These are phyloP conservation scores for Grantiella picta DNA, from an alignment of 2,113 vertebrate genomes.

Conservation along the genomic window DNA sequence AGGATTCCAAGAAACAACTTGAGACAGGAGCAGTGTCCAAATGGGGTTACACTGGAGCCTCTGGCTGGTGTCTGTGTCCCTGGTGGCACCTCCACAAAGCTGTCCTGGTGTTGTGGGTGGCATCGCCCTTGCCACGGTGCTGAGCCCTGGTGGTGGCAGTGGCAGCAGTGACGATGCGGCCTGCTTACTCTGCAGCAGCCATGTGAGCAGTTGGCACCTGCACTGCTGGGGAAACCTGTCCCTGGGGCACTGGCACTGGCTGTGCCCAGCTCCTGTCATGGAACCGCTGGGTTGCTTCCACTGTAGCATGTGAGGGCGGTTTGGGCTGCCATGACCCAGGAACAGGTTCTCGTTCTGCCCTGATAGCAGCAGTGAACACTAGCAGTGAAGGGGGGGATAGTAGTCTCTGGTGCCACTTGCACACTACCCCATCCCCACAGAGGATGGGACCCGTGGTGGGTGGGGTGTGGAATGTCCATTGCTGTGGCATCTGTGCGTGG, in stretches of 20 bases:
- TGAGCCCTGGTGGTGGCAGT: rapidly evolving
- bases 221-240: not conserved
- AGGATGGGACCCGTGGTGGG: not conserved
- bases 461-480: rapidly evolving
- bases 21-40: not conserved
- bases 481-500: not conserved
- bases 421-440: not conserved
- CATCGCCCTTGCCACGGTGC: not conserved
- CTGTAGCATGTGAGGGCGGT: not conserved
- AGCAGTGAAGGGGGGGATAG: not conserved
- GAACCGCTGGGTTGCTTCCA: not conserved
- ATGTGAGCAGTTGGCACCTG: not conserved
- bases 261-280: rapidly evolving
- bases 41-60: not conserved
- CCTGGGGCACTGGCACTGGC: not conserved
- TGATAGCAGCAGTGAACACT: not conserved
- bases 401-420: not conserved
- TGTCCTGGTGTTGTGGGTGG: not conserved
- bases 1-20: not conserved
- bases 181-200: not conserved
- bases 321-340: not conserved
- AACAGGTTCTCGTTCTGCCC: not conserved
- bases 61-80: not conserved
- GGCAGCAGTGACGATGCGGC: not conserved
- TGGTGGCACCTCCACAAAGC: not conserved